Evolutionary conservation across 2,888 invertebrate genomes (phyloP), one percentile per base, ranked within the genome.

Genomic region (Trypoxylon attenuatum): DNA sequence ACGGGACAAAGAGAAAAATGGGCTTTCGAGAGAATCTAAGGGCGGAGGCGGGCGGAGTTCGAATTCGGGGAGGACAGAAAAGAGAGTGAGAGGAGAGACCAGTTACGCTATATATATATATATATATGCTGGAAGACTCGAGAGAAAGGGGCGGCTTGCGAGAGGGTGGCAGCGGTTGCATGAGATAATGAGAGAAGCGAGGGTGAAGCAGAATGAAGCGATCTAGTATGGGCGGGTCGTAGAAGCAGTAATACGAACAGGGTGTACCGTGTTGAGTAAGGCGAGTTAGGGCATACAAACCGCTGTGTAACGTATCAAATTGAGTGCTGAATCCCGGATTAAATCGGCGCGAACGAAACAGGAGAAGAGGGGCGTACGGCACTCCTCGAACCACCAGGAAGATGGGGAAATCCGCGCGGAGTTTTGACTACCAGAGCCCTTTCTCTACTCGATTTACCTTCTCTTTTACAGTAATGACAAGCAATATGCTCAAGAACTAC

Each of bases 241-340:
- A 66, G 68, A 47, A 59, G 39, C 67, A 52, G 65, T 69, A 69
- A 67, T 71, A 67, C 71, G 69, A 67, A 62, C 73, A 73, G 69
- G 73, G 71, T 69, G 65, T 69, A 63, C 63, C 68, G 71, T 73
- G 68, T 74, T 64, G 69, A 73, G 66, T 73, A 77, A 78, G 73
- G 78, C 77, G 73, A 76, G 77, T 67, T 64, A 69, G 76, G 76
- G 76, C 78, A 77, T 78, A 83, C 82, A 83, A 82, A 83, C 82
- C 83, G 78, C 82, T 76, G 82, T 83, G 82, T 82, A 79, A 82
- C 83, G 83, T 82, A 83, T 82, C 81, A 86, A 86, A 86, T 86
- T 86, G 86, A 86, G 86, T 84, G 84, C 84, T 82, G 85, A 85
- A 86, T 84, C 85, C 82, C 71, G 84, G 85, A 86, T 86, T 86